Conservation (phyloP, 2,888 invertebrate genomes). For the Criorhina ranunculi region DNA sequence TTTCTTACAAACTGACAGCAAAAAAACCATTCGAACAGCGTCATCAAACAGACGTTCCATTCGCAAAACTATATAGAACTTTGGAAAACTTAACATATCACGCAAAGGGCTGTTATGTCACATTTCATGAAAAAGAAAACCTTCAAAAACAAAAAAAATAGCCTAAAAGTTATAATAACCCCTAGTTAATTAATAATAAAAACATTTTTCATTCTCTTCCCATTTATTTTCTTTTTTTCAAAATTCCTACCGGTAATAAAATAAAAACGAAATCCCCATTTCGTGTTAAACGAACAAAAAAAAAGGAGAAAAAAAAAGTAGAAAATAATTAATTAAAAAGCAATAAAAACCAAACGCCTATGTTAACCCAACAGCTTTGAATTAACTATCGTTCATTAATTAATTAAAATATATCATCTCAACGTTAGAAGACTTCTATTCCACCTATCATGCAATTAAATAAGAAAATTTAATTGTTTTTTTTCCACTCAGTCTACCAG, state of each 20-base stretch:
- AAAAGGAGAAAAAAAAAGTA: slow-evolving; percentile 1
- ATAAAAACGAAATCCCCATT: slow-evolving; percentile 22
- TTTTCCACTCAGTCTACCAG: slow-evolving; percentile 28
- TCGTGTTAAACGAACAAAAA: slow-evolving; percentile 31
- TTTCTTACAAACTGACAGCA: too few relatives aligned
- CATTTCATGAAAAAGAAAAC: background rate
- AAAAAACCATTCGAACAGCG: too few relatives aligned
- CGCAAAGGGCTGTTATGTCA: slow-evolving; percentile 28
- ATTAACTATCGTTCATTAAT: slow-evolving; percentile 64
- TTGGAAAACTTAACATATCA: too few relatives aligned
- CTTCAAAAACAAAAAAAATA: background rate
- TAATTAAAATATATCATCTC: slow-evolving; percentile 67
- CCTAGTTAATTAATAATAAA: slow-evolving; percentile 37
- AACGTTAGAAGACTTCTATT: slow-evolving; percentile 12
- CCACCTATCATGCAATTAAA: background rate
- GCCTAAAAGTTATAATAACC: slow-evolving; percentile 19
- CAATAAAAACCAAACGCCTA: slow-evolving; percentile 64
- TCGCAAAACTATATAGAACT: too few relatives aligned
- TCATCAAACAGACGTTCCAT: too few relatives aligned
- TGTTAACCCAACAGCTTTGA: slow-evolving; percentile 63
- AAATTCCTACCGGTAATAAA: slow-evolving; percentile 32
- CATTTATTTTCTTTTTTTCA: background rate
- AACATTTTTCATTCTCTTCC: slow-evolving; percentile 6
- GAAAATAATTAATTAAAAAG: slow-evolving; percentile 64
- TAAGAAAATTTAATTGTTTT: slow-evolving; percentile 44